Evolutionary conservation across 2,113 vertebrate genomes (phyloP).

Genomic region (Falco punctatus): DNA sequence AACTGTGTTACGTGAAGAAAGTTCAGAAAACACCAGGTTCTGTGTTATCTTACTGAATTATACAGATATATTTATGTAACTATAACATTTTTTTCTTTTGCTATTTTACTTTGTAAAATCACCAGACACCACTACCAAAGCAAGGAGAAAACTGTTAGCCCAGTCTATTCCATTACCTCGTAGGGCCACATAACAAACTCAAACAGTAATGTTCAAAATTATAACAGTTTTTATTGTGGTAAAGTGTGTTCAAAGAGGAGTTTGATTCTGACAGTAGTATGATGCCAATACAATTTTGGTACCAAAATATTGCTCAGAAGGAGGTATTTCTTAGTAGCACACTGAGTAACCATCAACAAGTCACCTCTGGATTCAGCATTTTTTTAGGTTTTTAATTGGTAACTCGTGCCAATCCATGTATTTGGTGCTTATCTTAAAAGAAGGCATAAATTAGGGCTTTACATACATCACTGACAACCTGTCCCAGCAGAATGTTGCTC

Average conservation of each 20-base stretch:
- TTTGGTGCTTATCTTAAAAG: background rate
- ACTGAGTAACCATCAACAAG: background rate
- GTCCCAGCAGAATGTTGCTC: background rate
- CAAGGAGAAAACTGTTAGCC: background rate
- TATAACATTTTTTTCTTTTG: background rate
- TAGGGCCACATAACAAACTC: background rate
- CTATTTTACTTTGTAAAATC: background rate
- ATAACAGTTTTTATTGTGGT: background rate
- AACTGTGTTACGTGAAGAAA: background rate
- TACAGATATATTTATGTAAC: background rate
- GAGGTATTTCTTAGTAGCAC: background rate
- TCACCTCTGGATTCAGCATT: background rate
- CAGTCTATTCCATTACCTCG: background rate
- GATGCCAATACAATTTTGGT: background rate
- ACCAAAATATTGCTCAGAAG: background rate
- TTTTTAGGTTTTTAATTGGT: background rate
- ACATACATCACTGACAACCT: background rate
- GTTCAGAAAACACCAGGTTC: background rate
- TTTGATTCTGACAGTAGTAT: background rate
- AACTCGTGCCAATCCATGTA: background rate
- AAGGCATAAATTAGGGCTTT: slow-evolving; percentile 1
- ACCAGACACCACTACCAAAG: background rate
- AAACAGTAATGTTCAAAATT: background rate
- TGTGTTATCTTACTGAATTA: background rate
- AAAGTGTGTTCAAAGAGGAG: background rate